Conservation (phyloP, 2,888 invertebrate genomes). For the Eueremaeus valkanovi region DNA sequence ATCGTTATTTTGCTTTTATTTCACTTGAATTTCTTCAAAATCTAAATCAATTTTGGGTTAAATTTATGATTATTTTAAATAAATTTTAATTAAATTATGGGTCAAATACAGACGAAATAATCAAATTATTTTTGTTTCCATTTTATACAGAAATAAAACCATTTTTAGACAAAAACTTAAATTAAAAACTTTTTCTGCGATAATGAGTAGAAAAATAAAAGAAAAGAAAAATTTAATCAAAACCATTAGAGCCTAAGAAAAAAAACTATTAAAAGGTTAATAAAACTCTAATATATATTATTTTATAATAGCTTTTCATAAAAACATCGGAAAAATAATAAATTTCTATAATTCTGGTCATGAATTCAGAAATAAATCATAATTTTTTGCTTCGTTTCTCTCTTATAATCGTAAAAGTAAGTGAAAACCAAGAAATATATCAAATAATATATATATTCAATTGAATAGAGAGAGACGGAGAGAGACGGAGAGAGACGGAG, state of each 20-base stretch:
- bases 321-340: background rate
- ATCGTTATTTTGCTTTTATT: no score
- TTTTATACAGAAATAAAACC: no score
- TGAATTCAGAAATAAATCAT: background rate
- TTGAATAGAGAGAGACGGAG: background rate
- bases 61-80: no score
- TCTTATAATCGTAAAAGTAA: background rate
- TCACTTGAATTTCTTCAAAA: no score
- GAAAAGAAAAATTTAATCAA: background rate
- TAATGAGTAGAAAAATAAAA: no score
- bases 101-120: no score
- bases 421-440: background rate
- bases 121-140: no score
- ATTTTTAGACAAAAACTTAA: no score
- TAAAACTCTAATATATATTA: background rate
- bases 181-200: no score
- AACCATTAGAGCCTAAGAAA: background rate
- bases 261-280: slow-evolving; percentile 8
- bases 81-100: no score
- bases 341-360: background rate
- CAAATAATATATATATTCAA: background rate
- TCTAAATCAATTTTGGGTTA: no score
- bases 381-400: background rate
- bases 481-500: no score
- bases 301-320: slow-evolving; percentile 6